Percentiles rank a stretch among this genome's conserved stretches.
These are phyloP conservation scores for Nasonia longicornis DNA, from an alignment of 1,140 invertebrate species.

Conservation along the genomic window DNA sequence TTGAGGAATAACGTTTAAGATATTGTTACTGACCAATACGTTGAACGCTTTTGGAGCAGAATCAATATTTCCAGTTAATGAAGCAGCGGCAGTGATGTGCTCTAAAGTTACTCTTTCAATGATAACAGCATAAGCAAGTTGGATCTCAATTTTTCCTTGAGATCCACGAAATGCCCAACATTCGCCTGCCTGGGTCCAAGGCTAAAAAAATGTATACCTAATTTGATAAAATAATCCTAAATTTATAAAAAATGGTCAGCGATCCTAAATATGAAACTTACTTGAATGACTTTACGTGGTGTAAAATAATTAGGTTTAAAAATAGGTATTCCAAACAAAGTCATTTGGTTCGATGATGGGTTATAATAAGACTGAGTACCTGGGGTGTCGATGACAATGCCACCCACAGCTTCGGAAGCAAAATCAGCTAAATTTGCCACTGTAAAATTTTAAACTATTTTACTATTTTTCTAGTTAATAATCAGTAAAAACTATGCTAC, in stretches of 20 bases:
- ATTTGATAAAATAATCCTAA: background rate
- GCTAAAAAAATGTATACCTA: background rate
- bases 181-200: constrained; percentile 77
- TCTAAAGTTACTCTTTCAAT: constrained; percentile 86
- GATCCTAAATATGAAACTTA: constrained; percentile 19
- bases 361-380: constrained; percentile 55
- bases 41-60: constrained; percentile 91
- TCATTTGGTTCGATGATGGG: constrained; percentile 44
- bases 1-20: background rate
- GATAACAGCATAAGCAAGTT: constrained; percentile 52
- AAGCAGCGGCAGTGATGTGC: constrained; percentile 82
- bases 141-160: constrained; percentile 72
- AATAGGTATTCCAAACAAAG: constrained; percentile 57
- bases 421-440: constrained; percentile 57
- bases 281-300: constrained; percentile 59
- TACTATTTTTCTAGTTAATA: constrained; percentile 3
- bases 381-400: constrained; percentile 55
- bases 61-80: constrained; percentile 84
- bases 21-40: constrained; percentile 75
- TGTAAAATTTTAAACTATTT: constrained; percentile 23
- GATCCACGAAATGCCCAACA: constrained; percentile 96
- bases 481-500: background rate
- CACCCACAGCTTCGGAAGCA: constrained; percentile 59
- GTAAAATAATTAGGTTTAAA: constrained; percentile 55
- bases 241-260: background rate